Base-by-base conservation (phyloP, 2,888 invertebrate species). In the Criorhina ranunculi region DNA sequence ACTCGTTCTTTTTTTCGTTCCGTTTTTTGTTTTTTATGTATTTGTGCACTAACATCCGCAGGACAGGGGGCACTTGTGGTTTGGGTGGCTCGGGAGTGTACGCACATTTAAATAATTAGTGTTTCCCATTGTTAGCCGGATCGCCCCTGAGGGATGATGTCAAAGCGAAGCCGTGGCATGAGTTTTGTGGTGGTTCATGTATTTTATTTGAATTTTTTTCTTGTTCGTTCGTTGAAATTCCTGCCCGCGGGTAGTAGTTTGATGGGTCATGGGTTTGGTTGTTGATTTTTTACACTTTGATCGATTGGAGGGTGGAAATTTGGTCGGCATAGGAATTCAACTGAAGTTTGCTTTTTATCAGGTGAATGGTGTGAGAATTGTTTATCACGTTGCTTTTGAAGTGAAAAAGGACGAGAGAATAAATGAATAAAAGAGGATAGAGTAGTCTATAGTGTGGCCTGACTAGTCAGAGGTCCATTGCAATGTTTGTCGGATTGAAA, bases 21-120 rank as follows among this genome's bases (percentile, higher is more conserved):
- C n/a, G n/a, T n/a, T 33, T 60, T 33, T 79, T 49, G 24, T 49
- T 70, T 64, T 85, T 64, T 76, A 66, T 85, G 70, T 85, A 80
- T 85, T 85, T 75, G 85, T 79, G 75, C 79, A 85, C 85, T 85
- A 85, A 80, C 80, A 85, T 85, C 85, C 70, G 64, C 70, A 66
- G 80, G 62, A 77, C 51, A 29, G 12, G 33, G 49, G 33, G 49
- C 15, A 70, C 40, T 40, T 17, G 60, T 11, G 31, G 57, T 11
- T 40, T 31, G 60, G 44, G 35, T 53, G 57, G 46, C 15, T 75
- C 19, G 57, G 59, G 64, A 60, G 73, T 55, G 59, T 70, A 85
- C 85, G 85, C 85, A 85, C 85, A 85, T 85, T 85, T 85, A 80
- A 85, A 85, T 85, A 85, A 85, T 85, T 85, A 85, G 80, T 80